These are phyloP conservation scores for Montipora foliosa DNA, from an alignment of 64 coral and sea anemone genomes.

Conservation along the genomic window DNA sequence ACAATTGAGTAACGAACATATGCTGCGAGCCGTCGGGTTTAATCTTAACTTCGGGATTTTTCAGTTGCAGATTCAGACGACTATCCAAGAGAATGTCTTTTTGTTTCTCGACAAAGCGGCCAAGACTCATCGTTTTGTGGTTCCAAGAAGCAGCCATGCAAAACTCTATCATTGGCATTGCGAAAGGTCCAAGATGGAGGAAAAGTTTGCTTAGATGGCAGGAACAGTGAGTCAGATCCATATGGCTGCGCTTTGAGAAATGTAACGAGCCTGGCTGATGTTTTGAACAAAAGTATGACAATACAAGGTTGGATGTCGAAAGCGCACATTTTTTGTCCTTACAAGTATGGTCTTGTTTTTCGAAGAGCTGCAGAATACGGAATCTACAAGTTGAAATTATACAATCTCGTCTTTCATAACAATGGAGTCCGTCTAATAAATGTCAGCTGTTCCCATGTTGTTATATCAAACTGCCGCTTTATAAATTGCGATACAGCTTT, in stretches of 20 bases:
- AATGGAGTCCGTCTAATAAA: background rate
- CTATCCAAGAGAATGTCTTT: background rate
- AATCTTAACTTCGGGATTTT: background rate
- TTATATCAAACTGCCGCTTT: background rate
- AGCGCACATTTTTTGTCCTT: background rate
- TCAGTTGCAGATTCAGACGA: background rate
- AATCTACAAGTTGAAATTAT: background rate
- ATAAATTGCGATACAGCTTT: background rate
- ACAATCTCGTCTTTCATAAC: background rate
- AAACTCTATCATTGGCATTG: background rate
- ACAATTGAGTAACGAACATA: no score
- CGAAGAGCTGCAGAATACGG: no score
- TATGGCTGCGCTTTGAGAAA: constrained; percentile 1
- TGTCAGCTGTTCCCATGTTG: background rate
- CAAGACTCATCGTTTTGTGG: background rate
- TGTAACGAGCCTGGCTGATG: no score
- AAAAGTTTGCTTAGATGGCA: constrained; percentile 29
- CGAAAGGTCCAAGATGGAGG: background rate
- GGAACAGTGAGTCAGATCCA: background rate
- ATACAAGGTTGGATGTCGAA: background rate
- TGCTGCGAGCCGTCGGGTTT: no score
- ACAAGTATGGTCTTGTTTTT: no score
- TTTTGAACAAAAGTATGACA: background rate
- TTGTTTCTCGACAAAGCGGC: constrained; percentile 10
- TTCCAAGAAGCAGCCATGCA: background rate